Conservation (phyloP, 2,113 vertebrate species). For the Vidua macroura region DNA sequence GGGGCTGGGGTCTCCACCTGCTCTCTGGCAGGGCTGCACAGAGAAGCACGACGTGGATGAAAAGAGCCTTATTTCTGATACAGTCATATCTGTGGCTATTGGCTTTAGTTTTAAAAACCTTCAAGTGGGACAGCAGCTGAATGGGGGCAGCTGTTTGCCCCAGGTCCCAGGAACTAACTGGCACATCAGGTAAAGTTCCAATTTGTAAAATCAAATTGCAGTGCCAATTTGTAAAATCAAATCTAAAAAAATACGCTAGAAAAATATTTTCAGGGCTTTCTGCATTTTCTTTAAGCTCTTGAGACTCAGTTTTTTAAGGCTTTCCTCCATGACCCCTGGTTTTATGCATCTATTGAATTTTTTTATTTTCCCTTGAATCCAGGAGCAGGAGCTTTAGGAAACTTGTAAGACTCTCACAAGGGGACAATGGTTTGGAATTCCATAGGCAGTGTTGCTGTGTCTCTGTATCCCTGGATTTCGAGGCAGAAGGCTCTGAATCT, state of each 20-base stretch:
- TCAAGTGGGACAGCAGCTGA: not conserved
- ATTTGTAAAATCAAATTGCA: not conserved
- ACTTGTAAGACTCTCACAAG: not conserved
- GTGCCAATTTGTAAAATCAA: not conserved
- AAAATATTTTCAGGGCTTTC: not conserved
- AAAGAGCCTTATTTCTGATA: not conserved
- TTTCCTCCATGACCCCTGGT: accelerated
- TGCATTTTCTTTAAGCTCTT: not conserved
- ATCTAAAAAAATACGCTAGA: accelerated
- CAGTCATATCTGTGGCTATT: accelerated
- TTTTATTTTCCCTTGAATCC: not conserved
- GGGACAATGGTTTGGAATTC: not conserved
- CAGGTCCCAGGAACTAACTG: not conserved
- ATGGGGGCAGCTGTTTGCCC: not conserved
- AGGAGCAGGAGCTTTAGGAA: not conserved
- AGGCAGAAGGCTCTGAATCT: not conserved
- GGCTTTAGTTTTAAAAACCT: not conserved
- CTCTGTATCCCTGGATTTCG: not conserved
- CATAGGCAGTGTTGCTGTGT: accelerated
- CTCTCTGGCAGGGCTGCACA: not conserved
- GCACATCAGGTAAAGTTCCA: not conserved
- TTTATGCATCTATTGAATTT: not conserved
- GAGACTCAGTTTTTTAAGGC: not conserved
- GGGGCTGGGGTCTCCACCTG: constrained; percentile 4
- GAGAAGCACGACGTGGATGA: accelerated